These are phyloP conservation scores for Neolamprologus fasciatus DNA, from an alignment of 2,113 vertebrate species.

Conservation along the genomic window DNA sequence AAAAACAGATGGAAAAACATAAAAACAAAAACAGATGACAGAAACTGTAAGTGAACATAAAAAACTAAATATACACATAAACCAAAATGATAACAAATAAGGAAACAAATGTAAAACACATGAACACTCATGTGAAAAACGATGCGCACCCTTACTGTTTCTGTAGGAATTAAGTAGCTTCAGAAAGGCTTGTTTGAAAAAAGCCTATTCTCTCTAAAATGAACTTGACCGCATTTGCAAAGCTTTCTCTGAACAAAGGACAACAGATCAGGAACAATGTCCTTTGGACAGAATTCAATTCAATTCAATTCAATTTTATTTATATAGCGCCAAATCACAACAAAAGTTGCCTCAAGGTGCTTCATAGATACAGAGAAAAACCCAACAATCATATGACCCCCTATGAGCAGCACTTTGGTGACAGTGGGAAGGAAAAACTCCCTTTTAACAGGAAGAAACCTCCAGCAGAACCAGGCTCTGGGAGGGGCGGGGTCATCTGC, in stretches of 20 bases:
- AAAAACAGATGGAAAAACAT: constrained; percentile 61
- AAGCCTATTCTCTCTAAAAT: not conserved
- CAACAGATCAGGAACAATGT: not conserved
- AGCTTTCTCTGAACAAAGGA: not conserved
- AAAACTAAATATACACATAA: not conserved
- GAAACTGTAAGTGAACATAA: not conserved
- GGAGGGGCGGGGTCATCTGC: too few species aligned
- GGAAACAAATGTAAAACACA: not conserved
- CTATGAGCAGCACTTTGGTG: too few species aligned
- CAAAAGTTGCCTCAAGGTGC: too few species aligned
- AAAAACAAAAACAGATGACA: constrained; percentile 7
- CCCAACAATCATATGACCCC: too few species aligned
- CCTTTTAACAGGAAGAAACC: too few species aligned
- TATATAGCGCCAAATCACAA: too few species aligned
- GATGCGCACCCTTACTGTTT: not conserved
- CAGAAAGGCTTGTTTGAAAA: not conserved
- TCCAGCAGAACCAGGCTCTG: too few species aligned
- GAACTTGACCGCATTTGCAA: not conserved
- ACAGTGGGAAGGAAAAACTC: too few species aligned
- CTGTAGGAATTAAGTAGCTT: not conserved
- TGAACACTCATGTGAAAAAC: not conserved
- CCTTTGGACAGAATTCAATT: not conserved
- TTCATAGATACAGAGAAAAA: too few species aligned
- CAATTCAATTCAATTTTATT: too few species aligned
- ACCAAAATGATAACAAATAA: not conserved